Base-by-base conservation (phyloP, 2,797 vertebrate genomes). In the Crenichthys baileyi region DNA sequence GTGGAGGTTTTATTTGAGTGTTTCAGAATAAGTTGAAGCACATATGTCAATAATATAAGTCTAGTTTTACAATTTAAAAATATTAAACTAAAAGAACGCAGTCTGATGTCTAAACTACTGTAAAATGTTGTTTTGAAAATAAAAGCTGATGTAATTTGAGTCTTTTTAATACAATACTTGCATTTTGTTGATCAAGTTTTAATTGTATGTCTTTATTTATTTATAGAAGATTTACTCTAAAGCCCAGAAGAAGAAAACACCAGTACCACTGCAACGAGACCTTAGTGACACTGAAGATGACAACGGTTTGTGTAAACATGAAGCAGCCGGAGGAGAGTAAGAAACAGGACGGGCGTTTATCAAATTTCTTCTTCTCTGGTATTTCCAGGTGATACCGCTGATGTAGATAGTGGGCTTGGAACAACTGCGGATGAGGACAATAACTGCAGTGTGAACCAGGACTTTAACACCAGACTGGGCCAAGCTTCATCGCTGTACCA, bases 201-300 rank as follows among this genome's bases (percentile, higher is more conserved):
- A n/a, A 41, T 4, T n/a, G 5, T 16, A 4, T 67, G 5, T 16
- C 1, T 67, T 76, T 68, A 26, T 78, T 3, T 51, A 13, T 77
- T 77, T 73, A 11, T 72, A 77, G 80, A 81, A 85, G 84, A 80
- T 83, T 70, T 76, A 65, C 77, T 79, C 82, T 5, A 80, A 86
- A 83, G 77, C 79, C 8, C 85, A 81, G 87, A 80, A 61, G 75
- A 88, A 70, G 1, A 83, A 73, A 67, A 85, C 78, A 1, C 51
- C 73, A 0, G 78, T 18, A 2, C 70, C 71, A 2, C 53, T 51
- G 0, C 75, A 41, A 31, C 41, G 5, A n/a, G 73, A 81, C 15
- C 36, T 60, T 26, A 80, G n/a, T 0, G 78, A 78, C 76, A 46
- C 65, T 36, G 74, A 83, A 15, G 76, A 79, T 0, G 44, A 73